Percentiles rank a stretch among this genome's conserved stretches.
Conservation (phyloP, 23 tunicate species). For the Clavelina lepadiformis region DNA sequence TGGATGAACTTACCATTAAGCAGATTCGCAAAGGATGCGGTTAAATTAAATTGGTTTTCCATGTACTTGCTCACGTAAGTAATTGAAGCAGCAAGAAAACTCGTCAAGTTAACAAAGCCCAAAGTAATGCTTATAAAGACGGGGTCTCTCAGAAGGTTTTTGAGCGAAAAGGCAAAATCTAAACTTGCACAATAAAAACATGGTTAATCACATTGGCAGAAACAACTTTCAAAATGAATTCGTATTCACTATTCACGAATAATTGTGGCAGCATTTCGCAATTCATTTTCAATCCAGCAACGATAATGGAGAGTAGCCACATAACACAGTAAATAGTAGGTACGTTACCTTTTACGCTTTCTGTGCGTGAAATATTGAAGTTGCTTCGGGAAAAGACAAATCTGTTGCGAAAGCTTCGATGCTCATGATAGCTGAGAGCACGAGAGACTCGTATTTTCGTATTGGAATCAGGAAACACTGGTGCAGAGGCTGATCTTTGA, state of each 20-base stretch:
- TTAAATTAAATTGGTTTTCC: slow-evolving; percentile 72
- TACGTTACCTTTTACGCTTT: no score
- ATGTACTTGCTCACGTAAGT: slow-evolving; percentile 84
- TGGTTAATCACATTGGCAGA: no score
- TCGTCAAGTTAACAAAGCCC: slow-evolving; percentile 77
- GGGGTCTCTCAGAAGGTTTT: slow-evolving; percentile 43
- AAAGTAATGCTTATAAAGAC: slow-evolving; percentile 69
- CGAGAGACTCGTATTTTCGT: background rate
- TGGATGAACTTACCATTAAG: slow-evolving; percentile 57
- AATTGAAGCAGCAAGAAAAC: slow-evolving; percentile 83
- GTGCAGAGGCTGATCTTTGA: slow-evolving; percentile 8
- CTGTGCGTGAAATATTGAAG: no score
- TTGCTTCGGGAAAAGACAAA: no score
- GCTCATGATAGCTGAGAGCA: slow-evolving; percentile 1
- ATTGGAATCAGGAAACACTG: background rate
- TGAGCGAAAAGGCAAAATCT: slow-evolving; percentile 61
- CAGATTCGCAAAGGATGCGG: slow-evolving; percentile 79
- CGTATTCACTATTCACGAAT: no score
- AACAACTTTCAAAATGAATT: no score
- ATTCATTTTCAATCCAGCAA: no score
- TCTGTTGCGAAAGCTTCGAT: background rate
- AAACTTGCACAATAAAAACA: background rate
- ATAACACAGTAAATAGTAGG: no score
- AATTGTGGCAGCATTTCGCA: no score
- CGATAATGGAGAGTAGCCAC: no score